A percentile compares a stretch with the other conserved stretches of the same genome.
Evolutionary conservation across 1,140 invertebrate genomes (phyloP).

Genomic region (Pogonomyrmex californicus): DNA sequence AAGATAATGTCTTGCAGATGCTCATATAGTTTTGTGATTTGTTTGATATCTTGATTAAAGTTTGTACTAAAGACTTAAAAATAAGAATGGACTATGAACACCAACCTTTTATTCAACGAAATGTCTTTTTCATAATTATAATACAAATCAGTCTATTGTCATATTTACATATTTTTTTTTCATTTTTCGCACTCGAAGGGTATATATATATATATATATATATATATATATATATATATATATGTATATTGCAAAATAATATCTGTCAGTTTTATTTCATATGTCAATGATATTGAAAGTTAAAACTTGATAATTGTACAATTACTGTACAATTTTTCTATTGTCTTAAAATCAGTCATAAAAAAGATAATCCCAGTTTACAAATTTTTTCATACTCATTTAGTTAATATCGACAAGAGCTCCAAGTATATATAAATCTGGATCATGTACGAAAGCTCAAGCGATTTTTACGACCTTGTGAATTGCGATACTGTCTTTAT

Average conservation of each 20-base stretch:
- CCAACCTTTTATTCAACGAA: too few species aligned
- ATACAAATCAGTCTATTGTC: background rate
- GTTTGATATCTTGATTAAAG: too few species aligned
- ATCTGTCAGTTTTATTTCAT: background rate
- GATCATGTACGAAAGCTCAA: background rate
- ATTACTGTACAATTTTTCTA: background rate
- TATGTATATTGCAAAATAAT: background rate
- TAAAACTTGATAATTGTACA: background rate
- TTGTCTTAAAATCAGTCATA: conserved; percentile 9
- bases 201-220: too few species aligned
- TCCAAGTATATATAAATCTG: background rate
- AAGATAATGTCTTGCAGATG: too few species aligned
- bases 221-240: too few species aligned
- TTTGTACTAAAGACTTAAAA: too few species aligned
- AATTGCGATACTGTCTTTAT: conserved; percentile 43
- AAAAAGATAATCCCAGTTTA: background rate
- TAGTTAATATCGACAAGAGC: background rate
- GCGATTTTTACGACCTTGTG: background rate
- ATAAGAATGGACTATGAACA: too few species aligned
- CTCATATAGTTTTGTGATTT: too few species aligned
- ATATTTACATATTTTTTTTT: conserved; percentile 32
- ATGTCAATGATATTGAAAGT: background rate
- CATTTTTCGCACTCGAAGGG: background rate
- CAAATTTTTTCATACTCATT: background rate
- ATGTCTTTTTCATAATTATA: too few species aligned